phyloP scores from a whole-genome alignment of 2,888 invertebrate species.

The Adelphocoris suturalis region DNA sequence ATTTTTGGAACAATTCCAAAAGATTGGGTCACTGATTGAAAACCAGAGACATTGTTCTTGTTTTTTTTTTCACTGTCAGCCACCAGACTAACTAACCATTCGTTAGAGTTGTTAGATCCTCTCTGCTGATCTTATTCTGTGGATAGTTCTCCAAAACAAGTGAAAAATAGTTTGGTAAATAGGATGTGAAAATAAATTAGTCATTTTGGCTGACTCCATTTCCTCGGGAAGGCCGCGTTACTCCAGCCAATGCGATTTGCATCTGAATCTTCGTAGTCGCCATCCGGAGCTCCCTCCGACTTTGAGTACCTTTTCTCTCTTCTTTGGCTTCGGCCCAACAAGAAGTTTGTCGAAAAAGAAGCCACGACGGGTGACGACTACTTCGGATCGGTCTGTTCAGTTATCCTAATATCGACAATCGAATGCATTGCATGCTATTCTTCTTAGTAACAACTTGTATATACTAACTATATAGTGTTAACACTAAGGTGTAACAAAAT shows the following conservation, averaged over 20 bases:
- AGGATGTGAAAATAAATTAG: constrained; percentile 59
- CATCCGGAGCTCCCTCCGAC: background rate
- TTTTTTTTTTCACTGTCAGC: too few relatives aligned
- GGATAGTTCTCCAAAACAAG: background rate
- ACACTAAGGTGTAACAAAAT: too few relatives aligned
- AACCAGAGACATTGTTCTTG: too few relatives aligned
- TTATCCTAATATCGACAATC: background rate
- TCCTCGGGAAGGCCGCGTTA: constrained; percentile 37
- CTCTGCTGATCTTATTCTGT: background rate
- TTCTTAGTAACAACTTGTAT: too few relatives aligned
- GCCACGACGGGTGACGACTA: background rate
- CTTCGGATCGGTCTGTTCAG: background rate
- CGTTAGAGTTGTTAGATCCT: too few relatives aligned
- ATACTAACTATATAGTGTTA: too few relatives aligned
- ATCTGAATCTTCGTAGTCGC: constrained; percentile 47
- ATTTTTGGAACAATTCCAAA: too few relatives aligned
- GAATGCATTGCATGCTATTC: too few relatives aligned
- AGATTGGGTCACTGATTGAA: too few relatives aligned
- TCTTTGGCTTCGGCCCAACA: constrained; percentile 52
- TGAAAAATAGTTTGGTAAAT: constrained; percentile 33
- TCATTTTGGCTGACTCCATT: constrained; percentile 51
- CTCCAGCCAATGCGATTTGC: constrained; percentile 54
- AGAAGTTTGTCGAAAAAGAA: background rate
- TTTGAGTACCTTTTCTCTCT: constrained; percentile 30
- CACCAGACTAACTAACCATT: too few relatives aligned